Percentiles rank a stretch among this genome's conserved stretches.
Conservation (phyloP, 2,113 vertebrate species). For the Okapia johnstoni region DNA sequence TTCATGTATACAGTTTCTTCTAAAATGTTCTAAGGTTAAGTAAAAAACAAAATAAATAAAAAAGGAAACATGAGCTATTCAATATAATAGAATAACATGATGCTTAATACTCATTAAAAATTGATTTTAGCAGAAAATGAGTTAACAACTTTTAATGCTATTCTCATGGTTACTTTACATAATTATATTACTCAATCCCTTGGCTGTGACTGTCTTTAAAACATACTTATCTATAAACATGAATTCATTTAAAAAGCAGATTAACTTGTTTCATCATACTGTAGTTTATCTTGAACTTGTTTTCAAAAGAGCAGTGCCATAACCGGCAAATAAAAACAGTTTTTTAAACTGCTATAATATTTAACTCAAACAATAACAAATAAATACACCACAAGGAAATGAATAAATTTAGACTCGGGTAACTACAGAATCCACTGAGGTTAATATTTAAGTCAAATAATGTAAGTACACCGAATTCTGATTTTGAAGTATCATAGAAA, state of each 20-base stretch:
- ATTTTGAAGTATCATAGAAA: background rate
- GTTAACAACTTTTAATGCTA: slow-evolving; percentile 24
- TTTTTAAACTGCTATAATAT: slow-evolving; percentile 33
- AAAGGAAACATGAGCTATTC: slow-evolving; percentile 10
- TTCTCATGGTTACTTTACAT: slow-evolving; percentile 39
- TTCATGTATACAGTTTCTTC: background rate
- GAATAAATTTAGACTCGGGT: background rate
- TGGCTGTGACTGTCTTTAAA: slow-evolving; percentile 50
- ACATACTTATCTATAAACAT: slow-evolving; percentile 47
- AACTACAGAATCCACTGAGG: background rate
- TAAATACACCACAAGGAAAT: slow-evolving; percentile 23
- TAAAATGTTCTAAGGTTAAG: background rate
- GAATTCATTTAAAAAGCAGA: slow-evolving; percentile 59
- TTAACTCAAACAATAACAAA: slow-evolving; percentile 1
- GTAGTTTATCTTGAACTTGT: background rate
- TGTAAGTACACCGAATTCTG: background rate
- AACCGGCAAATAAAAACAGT: slow-evolving; percentile 28
- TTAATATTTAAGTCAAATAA: background rate
- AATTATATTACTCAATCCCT: slow-evolving; percentile 36
- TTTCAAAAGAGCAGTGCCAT: slow-evolving; percentile 2
- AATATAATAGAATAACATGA: slow-evolving; percentile 1
- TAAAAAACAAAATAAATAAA: slow-evolving; percentile 26
- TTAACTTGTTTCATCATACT: slow-evolving; percentile 18
- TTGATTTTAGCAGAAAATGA: slow-evolving; percentile 36
- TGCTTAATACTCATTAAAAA: slow-evolving; percentile 21